Percentiles rank a stretch among this genome's conserved stretches.
These are phyloP conservation scores for Acanthiza pusilla DNA, from an alignment of 2,797 vertebrate genomes.

Conservation along the genomic window DNA sequence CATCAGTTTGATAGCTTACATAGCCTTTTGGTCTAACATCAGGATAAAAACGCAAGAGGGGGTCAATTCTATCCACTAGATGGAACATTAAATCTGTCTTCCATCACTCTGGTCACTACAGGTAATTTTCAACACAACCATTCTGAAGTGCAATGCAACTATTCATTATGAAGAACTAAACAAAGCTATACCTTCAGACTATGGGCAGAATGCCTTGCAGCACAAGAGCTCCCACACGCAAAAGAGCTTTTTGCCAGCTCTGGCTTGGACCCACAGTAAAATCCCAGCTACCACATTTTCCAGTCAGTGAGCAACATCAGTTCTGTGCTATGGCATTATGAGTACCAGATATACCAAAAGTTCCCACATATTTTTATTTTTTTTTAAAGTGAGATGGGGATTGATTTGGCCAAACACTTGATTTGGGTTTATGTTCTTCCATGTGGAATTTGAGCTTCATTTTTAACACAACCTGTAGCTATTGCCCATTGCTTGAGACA, in stretches of 20 bases:
- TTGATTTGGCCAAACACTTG: not conserved
- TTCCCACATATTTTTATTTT: fast-evolving
- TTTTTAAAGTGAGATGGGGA: not conserved
- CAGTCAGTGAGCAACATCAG: not conserved
- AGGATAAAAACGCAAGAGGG: not conserved
- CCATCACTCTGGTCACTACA: not conserved
- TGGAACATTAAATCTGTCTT: not conserved
- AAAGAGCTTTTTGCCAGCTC: not conserved
- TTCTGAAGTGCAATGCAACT: not conserved
- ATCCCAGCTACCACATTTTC: not conserved
- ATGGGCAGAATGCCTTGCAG: not conserved
- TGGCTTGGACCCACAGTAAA: not conserved
- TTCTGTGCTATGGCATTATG: fast-evolving
- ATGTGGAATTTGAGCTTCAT: not conserved
- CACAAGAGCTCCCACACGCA: not conserved
- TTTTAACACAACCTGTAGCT: not conserved
- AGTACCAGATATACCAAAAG: not conserved
- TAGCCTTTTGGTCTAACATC: not conserved
- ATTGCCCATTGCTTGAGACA: not conserved
- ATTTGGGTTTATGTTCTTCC: not conserved
- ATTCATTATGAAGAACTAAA: not conserved
- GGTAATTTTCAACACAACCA: not conserved
- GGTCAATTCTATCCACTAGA: not conserved
- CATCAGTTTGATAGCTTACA: not conserved
- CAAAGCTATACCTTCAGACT: not conserved